Conservation (phyloP, 1,140 invertebrate species). For the Cyclargus thomasi region DNA sequence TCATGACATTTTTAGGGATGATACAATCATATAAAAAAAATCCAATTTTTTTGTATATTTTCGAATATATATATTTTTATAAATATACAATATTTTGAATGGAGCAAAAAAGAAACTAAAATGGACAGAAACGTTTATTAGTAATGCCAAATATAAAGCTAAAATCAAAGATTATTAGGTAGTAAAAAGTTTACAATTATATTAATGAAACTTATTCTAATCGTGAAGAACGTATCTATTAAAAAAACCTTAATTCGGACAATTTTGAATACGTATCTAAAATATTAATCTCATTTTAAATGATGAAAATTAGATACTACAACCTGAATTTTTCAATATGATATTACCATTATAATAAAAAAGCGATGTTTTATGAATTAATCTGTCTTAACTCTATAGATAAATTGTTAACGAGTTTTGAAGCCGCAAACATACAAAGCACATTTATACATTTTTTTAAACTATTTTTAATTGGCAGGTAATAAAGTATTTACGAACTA, state of each 20-base stretch:
- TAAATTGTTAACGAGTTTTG: neutral
- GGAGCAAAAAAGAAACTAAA: slow-evolving; percentile 37
- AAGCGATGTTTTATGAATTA: neutral
- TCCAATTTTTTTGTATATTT: too few species aligned
- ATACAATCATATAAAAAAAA: neutral
- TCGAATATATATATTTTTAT: too few species aligned
- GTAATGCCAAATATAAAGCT: slow-evolving; percentile 43
- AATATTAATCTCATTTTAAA: neutral
- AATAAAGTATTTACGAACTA: neutral
- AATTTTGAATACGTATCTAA: neutral
- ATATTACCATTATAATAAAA: neutral
- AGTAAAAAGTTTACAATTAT: slow-evolving; percentile 22
- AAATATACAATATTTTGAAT: neutral
- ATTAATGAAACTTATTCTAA: slow-evolving; percentile 17
- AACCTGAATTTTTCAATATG: neutral
- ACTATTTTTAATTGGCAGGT: slow-evolving; percentile 1
- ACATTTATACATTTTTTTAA: slow-evolving; percentile 15
- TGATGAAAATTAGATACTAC: neutral
- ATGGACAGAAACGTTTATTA: slow-evolving; percentile 57
- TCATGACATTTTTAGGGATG: neutral
- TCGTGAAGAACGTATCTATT: neutral
- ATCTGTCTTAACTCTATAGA: neutral
- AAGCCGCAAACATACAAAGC: slow-evolving; percentile 22
- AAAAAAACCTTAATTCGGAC: slow-evolving; percentile 13
- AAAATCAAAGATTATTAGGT: slow-evolving; percentile 20